Conservation (phyloP, 2,113 vertebrate species). For the Chaetodon trifascialis region DNA sequence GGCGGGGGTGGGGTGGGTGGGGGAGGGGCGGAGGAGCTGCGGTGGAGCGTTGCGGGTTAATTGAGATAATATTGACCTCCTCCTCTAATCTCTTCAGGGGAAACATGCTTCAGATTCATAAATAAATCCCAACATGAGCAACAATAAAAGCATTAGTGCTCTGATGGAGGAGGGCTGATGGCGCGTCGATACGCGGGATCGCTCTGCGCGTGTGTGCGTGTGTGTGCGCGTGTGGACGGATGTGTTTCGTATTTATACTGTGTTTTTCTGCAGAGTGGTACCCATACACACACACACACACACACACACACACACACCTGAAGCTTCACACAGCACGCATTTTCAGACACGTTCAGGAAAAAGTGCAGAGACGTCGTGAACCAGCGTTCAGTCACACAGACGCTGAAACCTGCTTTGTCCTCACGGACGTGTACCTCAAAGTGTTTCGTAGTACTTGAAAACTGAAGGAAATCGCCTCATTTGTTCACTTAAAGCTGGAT, state of each 20-base stretch:
- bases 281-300: too few relatives aligned
- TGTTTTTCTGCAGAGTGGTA: not conserved
- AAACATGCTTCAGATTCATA: slow-evolving; percentile 79
- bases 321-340: too few relatives aligned
- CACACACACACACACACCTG: too few relatives aligned
- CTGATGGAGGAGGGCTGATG: slow-evolving; percentile 78
- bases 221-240: slow-evolving; percentile 4
- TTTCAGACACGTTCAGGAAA: too few relatives aligned
- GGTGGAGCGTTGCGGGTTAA: slow-evolving; percentile 85
- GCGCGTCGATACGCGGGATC: slow-evolving; percentile 55
- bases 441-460: too few relatives aligned
- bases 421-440: too few relatives aligned
- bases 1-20: slow-evolving; percentile 49
- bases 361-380: too few relatives aligned
- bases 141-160: slow-evolving; percentile 90
- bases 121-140: slow-evolving; percentile 82
- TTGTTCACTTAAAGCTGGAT: too few relatives aligned
- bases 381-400: too few relatives aligned
- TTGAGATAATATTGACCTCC: slow-evolving; percentile 90
- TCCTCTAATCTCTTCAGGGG: slow-evolving; percentile 84
- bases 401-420: too few relatives aligned
- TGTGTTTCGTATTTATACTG: not conserved
- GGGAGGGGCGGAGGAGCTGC: slow-evolving; percentile 68
- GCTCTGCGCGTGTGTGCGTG: slow-evolving; percentile 5
- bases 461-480: too few relatives aligned